These are phyloP conservation scores for Seriola rivoliana DNA, from an alignment of 2,113 vertebrate species.

Conservation along the genomic window DNA sequence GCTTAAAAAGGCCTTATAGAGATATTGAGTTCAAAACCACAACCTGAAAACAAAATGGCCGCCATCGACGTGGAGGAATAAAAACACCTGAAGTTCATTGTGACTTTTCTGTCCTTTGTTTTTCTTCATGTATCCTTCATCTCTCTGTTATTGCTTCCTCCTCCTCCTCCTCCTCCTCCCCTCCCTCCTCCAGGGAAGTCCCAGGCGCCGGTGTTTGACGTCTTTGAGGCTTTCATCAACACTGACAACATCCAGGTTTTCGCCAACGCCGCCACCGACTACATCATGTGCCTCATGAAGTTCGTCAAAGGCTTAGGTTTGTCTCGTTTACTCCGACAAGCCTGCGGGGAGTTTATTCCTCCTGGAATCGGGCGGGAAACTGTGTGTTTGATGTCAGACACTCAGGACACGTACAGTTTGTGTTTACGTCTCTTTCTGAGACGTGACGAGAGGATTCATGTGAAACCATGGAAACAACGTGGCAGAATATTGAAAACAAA, in stretches of 20 bases:
- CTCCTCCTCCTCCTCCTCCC: background rate
- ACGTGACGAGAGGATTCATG: background rate
- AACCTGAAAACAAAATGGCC: no score
- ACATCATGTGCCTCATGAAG: slow-evolving; percentile 99
- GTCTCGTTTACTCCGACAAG: slow-evolving; percentile 27
- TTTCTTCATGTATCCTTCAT: background rate
- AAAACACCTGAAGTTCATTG: no score
- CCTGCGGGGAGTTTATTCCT: background rate
- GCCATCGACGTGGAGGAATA: no score
- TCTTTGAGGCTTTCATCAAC: slow-evolving; percentile 98
- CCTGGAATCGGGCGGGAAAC: background rate
- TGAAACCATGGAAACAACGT: background rate
- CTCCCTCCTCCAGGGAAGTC: slow-evolving; percentile 86
- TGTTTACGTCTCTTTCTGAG: no score
- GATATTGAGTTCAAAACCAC: no score
- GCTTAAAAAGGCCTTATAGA: no score
- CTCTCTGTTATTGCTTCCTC: slow-evolving; percentile 4
- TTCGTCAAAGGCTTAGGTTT: slow-evolving; percentile 98
- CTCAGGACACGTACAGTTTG: background rate
- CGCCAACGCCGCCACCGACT: slow-evolving; percentile 97
- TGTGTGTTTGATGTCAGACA: background rate
- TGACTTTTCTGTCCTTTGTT: no score
- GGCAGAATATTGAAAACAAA: no score
- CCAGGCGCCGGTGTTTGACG: slow-evolving; percentile 97
- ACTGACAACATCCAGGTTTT: slow-evolving; percentile 99